Evolutionary conservation across 2,113 vertebrate genomes (phyloP).

Genomic region (Catagonus wagneri): DNA sequence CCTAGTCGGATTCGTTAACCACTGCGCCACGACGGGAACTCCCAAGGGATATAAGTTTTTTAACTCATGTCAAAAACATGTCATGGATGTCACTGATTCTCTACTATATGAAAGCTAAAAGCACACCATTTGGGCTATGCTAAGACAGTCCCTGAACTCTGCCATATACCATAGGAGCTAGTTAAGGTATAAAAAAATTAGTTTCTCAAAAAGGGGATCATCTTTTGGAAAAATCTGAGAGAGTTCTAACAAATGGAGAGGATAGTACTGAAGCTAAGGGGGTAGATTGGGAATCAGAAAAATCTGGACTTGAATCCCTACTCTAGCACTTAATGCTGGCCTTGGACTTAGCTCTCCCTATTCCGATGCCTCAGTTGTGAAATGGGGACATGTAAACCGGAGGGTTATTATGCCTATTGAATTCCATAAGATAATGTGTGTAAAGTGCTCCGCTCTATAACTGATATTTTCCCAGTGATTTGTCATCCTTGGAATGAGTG

Average conservation of each 20-base stretch:
- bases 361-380: not conserved
- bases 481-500: not conserved
- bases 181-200: not conserved
- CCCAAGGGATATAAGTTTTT: no score
- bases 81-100: not conserved
- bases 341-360: not conserved
- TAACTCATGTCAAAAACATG: not conserved
- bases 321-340: not conserved
- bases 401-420: not conserved
- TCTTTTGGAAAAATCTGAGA: not conserved
- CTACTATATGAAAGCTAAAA: not conserved
- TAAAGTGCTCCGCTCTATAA: not conserved
- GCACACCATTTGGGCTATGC: not conserved
- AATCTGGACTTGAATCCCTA: not conserved
- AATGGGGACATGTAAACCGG: not conserved
- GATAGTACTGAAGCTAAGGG: not conserved
- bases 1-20: no score
- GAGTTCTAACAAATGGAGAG: not conserved
- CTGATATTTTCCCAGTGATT: not conserved
- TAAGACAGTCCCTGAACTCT: not conserved
- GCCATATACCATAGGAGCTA: not conserved
- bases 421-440: not conserved
- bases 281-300: not conserved
- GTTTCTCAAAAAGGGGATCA: not conserved
- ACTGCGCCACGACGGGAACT: no score